These are phyloP conservation scores for Syrphus vitripennis DNA, from an alignment of 2,888 invertebrate genomes.

Conservation along the genomic window DNA sequence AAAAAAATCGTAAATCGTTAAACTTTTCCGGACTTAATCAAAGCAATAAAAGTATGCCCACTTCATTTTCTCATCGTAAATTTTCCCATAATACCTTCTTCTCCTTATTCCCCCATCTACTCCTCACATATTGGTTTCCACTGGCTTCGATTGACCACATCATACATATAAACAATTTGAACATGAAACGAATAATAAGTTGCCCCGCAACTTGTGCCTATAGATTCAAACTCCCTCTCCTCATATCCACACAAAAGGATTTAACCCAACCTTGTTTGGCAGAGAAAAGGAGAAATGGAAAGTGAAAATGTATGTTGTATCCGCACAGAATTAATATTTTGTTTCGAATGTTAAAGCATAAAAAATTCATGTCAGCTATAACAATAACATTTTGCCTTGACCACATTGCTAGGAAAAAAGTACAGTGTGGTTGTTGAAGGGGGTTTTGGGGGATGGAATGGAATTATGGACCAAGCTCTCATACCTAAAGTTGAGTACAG, in stretches of 20 bases:
- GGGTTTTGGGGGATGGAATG: not conserved
- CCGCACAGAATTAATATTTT: constrained; percentile 67
- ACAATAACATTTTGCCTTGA: constrained; percentile 64
- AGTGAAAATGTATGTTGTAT: constrained; percentile 66
- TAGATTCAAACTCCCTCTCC: not conserved
- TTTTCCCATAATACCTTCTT: constrained; percentile 17
- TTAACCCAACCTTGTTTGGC: not conserved
- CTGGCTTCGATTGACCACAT: constrained; percentile 45
- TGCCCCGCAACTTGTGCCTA: constrained; percentile 2
- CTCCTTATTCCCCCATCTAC: not conserved
- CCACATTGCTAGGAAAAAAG: constrained; percentile 16
- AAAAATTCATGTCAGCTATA: constrained; percentile 71
- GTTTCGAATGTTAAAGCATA: constrained; percentile 61
- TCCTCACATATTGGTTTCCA: constrained; percentile 2
- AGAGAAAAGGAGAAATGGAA: constrained; percentile 34
- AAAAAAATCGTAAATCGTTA: constrained; percentile 54
- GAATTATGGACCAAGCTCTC: not conserved
- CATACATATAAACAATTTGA: constrained; percentile 41
- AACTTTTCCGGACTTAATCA: constrained; percentile 70
- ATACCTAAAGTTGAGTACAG: not conserved
- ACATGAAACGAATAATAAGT: constrained; percentile 59
- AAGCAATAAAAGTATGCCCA: constrained; percentile 69
- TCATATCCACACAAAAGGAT: constrained; percentile 26
- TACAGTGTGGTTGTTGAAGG: not conserved
- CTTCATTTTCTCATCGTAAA: constrained; percentile 70